Conservation (phyloP, 2,888 invertebrate genomes). For the Ganaspis brasiliensis region DNA sequence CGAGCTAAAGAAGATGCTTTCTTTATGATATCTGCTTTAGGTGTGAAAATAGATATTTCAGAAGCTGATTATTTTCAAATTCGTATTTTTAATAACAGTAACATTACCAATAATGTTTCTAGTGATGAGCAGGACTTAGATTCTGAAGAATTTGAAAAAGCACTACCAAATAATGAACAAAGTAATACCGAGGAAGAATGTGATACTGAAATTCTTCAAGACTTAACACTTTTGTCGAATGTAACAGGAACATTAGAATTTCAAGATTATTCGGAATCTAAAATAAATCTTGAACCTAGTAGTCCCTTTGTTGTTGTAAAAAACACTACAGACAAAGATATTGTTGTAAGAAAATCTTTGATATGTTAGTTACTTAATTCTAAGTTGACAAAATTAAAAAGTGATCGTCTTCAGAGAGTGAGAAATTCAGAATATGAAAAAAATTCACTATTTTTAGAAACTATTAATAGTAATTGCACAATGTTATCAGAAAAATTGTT, state of each 20-base stretch:
- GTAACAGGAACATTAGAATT: constrained; percentile 34
- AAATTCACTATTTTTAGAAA: background rate
- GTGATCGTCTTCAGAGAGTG: constrained; percentile 41
- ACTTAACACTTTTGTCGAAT: constrained; percentile 35
- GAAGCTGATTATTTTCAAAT: constrained; percentile 31
- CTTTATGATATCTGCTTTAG: constrained; percentile 1
- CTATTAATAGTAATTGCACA: background rate
- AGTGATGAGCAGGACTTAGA: constrained; percentile 34
- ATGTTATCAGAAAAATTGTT: constrained; percentile 43
- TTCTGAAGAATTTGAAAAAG: constrained; percentile 8
- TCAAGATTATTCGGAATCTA: constrained; percentile 30
- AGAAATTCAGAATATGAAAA: constrained; percentile 25
- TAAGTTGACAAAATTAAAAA: constrained; percentile 36
- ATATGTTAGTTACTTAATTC: constrained; percentile 43
- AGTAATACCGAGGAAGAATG: background rate
- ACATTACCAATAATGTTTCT: constrained; percentile 14
- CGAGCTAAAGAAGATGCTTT: constrained; percentile 47
- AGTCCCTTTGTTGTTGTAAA: constrained; percentile 26
- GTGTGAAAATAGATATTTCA: constrained; percentile 27
- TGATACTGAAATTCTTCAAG: constrained; percentile 8
- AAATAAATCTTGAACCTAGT: constrained; percentile 14
- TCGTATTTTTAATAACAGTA: background rate
- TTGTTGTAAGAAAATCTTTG: constrained; percentile 46
- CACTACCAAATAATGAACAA: background rate
- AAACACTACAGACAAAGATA: constrained; percentile 21